Evolutionary conservation across 2,888 invertebrate genomes (phyloP).

Genomic region (Eugnorisma glareosa): DNA sequence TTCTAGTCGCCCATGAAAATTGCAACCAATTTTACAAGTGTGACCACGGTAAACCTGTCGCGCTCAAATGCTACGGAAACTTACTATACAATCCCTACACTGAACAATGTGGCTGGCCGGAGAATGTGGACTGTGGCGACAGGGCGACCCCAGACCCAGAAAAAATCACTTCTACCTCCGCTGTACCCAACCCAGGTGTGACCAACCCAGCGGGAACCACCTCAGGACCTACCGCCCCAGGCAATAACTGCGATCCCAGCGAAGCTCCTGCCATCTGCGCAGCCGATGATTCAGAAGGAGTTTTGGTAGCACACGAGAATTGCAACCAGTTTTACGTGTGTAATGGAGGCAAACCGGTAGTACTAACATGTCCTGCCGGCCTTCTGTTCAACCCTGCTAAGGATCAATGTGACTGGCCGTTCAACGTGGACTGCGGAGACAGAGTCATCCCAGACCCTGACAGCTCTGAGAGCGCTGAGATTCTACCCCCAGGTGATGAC

Average conservation of each 20-base stretch:
- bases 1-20: slow-evolving; percentile 72
- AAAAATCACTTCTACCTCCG: neutral
- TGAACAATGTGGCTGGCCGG: slow-evolving; percentile 76
- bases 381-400: slow-evolving; percentile 70
- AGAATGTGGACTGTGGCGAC: slow-evolving; percentile 70
- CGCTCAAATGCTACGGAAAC: no score
- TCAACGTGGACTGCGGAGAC: slow-evolving; percentile 69
- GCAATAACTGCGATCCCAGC: slow-evolving; percentile 59
- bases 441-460: slow-evolving; percentile 59
- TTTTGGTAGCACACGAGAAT: slow-evolving; percentile 73
- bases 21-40: slow-evolving; percentile 76
- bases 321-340: slow-evolving; percentile 76
- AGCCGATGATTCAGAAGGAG: slow-evolving; percentile 65
- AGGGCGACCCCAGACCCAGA: slow-evolving; percentile 49
- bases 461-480: slow-evolving; percentile 3
- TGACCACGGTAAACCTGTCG: no score
- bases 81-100: no score
- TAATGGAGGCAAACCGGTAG: slow-evolving; percentile 64
- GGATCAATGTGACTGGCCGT: slow-evolving; percentile 70
- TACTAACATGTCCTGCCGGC: slow-evolving; percentile 55
- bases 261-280: slow-evolving; percentile 73
- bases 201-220: slow-evolving; percentile 57
- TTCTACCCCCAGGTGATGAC: slow-evolving; percentile 19
- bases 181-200: neutral
- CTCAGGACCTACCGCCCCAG: neutral